Conservation (phyloP, 30 jellyfish, hydroid and myxozoan species). For the Sanderia malayensis region DNA sequence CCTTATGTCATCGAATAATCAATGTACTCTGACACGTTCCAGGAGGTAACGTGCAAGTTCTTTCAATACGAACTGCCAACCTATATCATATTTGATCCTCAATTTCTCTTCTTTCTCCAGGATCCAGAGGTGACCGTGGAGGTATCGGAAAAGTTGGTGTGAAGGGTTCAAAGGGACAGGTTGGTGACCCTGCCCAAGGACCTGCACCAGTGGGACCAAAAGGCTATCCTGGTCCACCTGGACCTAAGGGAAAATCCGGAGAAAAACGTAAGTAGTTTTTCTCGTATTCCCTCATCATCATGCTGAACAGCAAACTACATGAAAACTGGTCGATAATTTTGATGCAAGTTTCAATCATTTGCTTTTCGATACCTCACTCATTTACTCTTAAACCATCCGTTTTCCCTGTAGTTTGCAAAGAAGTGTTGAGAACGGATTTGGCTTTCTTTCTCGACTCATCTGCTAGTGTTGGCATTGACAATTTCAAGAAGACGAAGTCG, state of each 20-base stretch:
- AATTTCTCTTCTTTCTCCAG: slow-evolving; percentile 10
- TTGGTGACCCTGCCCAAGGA: slow-evolving; percentile 66
- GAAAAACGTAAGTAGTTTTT: slow-evolving; percentile 67
- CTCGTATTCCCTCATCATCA: no score
- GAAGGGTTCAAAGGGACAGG: slow-evolving; percentile 74
- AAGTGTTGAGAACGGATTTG: slow-evolving; percentile 75
- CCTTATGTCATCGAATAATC: no score
- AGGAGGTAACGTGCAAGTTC: no score
- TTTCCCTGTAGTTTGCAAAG: slow-evolving; percentile 65
- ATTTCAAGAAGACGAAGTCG: slow-evolving; percentile 67
- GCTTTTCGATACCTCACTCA: neutral
- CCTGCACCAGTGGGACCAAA: slow-evolving; percentile 79
- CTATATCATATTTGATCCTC: no score
- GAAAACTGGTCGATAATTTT: no score
- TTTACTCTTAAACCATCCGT: no score
- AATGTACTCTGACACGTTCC: no score
- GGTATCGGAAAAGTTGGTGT: slow-evolving; percentile 58
- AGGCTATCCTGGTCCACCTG: slow-evolving; percentile 85
- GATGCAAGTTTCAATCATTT: no score
- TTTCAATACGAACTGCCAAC: no score
- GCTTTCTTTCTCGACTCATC: slow-evolving; percentile 89
- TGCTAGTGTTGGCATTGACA: slow-evolving; percentile 66
- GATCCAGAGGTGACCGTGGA: slow-evolving; percentile 66
- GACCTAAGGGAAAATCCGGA: slow-evolving; percentile 91
- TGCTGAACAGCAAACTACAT: no score